Evolutionary conservation across 2,113 vertebrate species (phyloP).

Genomic region (Tachysurus fulvidraco): DNA sequence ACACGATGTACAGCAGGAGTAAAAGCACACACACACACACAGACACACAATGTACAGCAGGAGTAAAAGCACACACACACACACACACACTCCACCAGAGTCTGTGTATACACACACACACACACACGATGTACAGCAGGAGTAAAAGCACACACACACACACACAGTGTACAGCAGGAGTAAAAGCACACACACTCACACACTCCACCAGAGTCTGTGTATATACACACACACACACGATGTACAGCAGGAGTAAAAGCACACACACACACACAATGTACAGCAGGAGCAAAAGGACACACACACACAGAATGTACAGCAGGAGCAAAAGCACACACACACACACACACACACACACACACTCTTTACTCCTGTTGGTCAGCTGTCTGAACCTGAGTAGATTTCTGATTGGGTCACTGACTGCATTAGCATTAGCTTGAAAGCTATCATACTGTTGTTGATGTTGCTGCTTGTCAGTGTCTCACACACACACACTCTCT

Average conservation of each 20-base stretch:
- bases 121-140: not conserved
- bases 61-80: no score
- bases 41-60: no score
- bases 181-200: no score
- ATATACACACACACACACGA: not conserved
- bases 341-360: not conserved
- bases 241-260: not conserved
- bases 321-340: not conserved
- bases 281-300: not conserved
- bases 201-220: no score
- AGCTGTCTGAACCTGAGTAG: not conserved
- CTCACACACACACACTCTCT: not conserved
- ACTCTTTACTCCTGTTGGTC: not conserved
- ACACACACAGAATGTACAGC: no score
- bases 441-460: not conserved
- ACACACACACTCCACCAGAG: no score
- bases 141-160: not conserved
- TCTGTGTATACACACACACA: no score
- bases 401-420: not conserved
- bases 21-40: constrained; percentile 23
- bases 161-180: no score
- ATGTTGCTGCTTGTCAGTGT: not conserved
- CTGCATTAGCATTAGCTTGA: not conserved
- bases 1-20: no score
- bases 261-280: not conserved